phyloP scores from a whole-genome alignment of 2,797 vertebrate species.

The Agapornis canus region DNA sequence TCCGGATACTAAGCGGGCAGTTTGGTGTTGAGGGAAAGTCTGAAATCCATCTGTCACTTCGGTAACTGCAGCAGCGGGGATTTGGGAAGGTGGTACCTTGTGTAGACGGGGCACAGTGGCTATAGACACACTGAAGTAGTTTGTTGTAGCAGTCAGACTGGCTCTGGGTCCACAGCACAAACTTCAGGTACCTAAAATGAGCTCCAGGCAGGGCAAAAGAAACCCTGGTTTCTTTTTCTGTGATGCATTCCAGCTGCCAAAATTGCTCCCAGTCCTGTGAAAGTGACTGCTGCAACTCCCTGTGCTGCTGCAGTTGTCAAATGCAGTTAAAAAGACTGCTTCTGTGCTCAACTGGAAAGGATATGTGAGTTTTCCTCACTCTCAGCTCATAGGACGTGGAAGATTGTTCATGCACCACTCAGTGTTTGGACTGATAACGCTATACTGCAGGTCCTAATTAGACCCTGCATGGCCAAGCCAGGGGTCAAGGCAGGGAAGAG shows the following conservation, averaged over 20 bases:
- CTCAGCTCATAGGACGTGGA: not conserved
- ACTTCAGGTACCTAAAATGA: not conserved
- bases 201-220: not conserved
- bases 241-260: fast-evolving
- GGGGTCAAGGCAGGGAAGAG: not conserved
- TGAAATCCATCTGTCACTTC: fast-evolving
- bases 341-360: not conserved
- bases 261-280: fast-evolving
- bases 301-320: fast-evolving
- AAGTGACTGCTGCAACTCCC: not conserved
- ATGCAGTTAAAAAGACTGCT: not conserved
- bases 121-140: fast-evolving
- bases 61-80: fast-evolving
- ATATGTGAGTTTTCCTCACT: not conserved
- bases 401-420: fast-evolving
- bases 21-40: too few species aligned
- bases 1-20: not conserved
- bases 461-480: not conserved
- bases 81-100: too few species aligned
- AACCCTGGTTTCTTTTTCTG: not conserved
- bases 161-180: not conserved
- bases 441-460: fast-evolving
- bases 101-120: fast-evolving
- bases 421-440: not conserved
- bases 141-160: too few species aligned